Evolutionary conservation across 1,140 invertebrate genomes (phyloP), one percentile per base, ranked within the genome.

Genomic region (Triops longicaudatus): DNA sequence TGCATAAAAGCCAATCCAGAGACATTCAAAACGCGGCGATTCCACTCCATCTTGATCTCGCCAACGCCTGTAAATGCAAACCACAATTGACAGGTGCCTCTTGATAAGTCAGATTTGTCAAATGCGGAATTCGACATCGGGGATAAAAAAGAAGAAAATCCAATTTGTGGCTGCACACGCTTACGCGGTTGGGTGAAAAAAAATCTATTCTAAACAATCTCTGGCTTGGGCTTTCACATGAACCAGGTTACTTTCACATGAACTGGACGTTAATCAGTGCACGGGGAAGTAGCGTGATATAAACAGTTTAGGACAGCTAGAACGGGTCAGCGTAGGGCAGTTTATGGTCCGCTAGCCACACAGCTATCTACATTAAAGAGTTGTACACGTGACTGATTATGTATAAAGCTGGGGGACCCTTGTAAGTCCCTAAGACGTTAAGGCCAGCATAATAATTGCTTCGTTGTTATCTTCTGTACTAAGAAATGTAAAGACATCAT

Each of bases 21-120:
- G 50, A 63, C 14, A n/a, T 63, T 63, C 50, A 63, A 63, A 63
- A 63, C 50, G 50, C 17, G 50, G 50, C 50, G 50, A 63, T 63
- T 63, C 50, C 50, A 63, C 50, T 63, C 50, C 50, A 63, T 63
- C 50, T 63, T 22, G 50, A 63, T 63, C 50, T 14, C 31, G 31
- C 31, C 31, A 37, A 37, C 31, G 31, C 31, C 31, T 17, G 50
- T 63, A 63, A 63, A 63, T 63, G 50, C 50, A 63, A 63, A 63
- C 50, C 50, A 63, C 50, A 63, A 63, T 63, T 63, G 50, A 63
- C 50, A 63, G 50, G 50, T 63, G 50, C 50, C 50, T 63, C 50
- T 63, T 63, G 50, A 63, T 63, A 63, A 63, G 50, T n/a, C 14
- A 63, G 50, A 63, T n/a, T 63, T 63, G 50, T 63, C 50, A 63